Evolutionary conservation across 2,113 vertebrate genomes (phyloP).

Genomic region (Promerops cafer): DNA sequence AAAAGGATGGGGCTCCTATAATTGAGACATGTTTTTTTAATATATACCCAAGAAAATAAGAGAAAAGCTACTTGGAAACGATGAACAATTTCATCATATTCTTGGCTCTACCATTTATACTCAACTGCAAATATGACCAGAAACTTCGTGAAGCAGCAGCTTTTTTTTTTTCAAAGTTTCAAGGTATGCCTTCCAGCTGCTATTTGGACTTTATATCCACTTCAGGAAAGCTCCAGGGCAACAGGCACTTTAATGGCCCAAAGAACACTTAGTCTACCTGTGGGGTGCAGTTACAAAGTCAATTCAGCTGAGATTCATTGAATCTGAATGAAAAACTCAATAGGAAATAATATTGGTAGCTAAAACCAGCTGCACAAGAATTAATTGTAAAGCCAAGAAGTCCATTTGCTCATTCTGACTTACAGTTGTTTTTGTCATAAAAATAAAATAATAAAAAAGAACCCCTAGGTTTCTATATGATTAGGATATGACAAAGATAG

Average conservation of each 20-base stretch:
- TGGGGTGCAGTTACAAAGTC: background rate
- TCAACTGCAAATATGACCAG: background rate
- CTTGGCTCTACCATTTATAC: background rate
- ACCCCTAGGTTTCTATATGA: background rate
- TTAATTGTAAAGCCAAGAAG: background rate
- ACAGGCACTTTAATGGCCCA: background rate
- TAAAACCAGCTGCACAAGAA: background rate
- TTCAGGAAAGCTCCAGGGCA: background rate
- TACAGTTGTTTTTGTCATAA: background rate
- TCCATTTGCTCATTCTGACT: background rate
- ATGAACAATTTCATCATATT: background rate
- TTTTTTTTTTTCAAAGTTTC: background rate
- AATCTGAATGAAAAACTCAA: background rate
- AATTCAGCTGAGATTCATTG: background rate
- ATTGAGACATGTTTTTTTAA: background rate
- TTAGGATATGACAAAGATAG: background rate
- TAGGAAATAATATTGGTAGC: background rate
- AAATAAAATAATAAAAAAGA: background rate
- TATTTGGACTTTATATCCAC: background rate
- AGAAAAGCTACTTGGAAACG: background rate
- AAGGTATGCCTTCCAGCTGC: background rate
- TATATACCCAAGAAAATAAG: background rate
- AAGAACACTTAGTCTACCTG: background rate
- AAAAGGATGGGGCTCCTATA: background rate
- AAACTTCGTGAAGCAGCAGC: background rate